A percentile compares a stretch with the other conserved stretches of the same genome.
These are phyloP conservation scores for Dasyornis broadbenti DNA, from an alignment of 2,113 vertebrate genomes.

Conservation along the genomic window DNA sequence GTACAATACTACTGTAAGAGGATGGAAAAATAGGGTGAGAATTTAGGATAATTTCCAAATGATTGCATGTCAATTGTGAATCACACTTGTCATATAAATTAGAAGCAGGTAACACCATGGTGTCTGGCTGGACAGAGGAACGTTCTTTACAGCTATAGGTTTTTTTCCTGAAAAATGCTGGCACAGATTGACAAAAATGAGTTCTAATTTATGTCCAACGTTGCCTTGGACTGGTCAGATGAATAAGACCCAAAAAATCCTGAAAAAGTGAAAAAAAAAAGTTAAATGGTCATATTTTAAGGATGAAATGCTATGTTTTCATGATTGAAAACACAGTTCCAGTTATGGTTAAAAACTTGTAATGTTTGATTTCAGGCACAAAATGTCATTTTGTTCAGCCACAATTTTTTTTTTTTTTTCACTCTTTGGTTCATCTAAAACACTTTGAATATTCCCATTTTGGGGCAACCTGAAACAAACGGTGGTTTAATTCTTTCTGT, in stretches of 20 bases:
- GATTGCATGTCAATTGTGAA: constrained; percentile 11
- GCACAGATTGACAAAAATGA: not conserved
- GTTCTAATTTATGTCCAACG: not conserved
- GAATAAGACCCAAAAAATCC: not conserved
- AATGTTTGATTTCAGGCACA: not conserved
- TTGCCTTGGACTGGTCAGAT: not conserved
- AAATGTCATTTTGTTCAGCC: not conserved
- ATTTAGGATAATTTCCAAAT: not conserved
- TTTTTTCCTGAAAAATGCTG: not conserved
- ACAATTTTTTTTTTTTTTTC: not conserved
- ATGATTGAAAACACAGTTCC: not conserved
- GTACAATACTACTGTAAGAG: not conserved
- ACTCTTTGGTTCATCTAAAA: not conserved
- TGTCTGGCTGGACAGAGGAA: not conserved
- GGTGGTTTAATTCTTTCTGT: not conserved
- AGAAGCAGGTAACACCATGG: constrained; percentile 23
- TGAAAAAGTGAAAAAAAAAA: not conserved
- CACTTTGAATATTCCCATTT: not conserved
- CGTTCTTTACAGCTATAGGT: not conserved
- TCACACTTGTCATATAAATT: not conserved
- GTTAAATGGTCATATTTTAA: not conserved
- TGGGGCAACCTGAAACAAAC: not conserved
- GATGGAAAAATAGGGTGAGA: not conserved
- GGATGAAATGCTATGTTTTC: not conserved
- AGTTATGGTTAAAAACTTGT: not conserved